Percentiles rank a stretch among this genome's conserved stretches.
These are phyloP conservation scores for Sinonovacula constricta DNA, from an alignment of 1,140 invertebrate species.

Conservation along the genomic window DNA sequence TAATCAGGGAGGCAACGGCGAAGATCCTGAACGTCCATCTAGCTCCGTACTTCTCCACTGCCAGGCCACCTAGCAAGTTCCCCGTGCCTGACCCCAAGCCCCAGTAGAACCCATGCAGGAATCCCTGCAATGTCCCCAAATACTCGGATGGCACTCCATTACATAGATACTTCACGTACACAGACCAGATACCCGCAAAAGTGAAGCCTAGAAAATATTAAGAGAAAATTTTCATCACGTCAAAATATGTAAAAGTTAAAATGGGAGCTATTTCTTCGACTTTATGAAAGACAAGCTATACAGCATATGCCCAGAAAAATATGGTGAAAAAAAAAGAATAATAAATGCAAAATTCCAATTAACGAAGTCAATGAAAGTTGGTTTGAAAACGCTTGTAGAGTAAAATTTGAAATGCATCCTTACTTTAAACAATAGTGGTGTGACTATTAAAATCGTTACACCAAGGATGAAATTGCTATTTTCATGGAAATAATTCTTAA, in stretches of 20 bases:
- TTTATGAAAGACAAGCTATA: background rate
- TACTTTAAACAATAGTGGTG: too few species aligned
- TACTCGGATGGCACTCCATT: constrained; percentile 50
- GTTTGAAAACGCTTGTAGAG: too few species aligned
- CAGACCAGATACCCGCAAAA: constrained; percentile 53
- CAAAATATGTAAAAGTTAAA: background rate
- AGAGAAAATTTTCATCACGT: background rate
- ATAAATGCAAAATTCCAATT: too few species aligned
- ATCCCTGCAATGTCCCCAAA: constrained; percentile 54
- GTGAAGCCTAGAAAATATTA: constrained; percentile 38
- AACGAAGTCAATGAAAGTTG: too few species aligned
- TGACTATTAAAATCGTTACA: too few species aligned
- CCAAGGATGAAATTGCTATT: too few species aligned
- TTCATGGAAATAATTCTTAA: too few species aligned
- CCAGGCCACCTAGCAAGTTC: constrained; percentile 49
- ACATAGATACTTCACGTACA: constrained; percentile 49
- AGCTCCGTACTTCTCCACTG: constrained; percentile 47
- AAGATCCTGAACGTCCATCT: constrained; percentile 56
- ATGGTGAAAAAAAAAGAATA: too few species aligned
- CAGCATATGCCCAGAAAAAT: too few species aligned
- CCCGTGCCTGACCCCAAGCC: constrained; percentile 55
- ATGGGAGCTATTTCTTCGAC: background rate
- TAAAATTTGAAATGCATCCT: too few species aligned
- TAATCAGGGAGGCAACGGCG: constrained; percentile 50
- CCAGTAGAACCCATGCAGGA: constrained; percentile 60